phyloP scores from a whole-genome alignment of 2,797 vertebrate genomes.

The Malurus leucopterus region DNA sequence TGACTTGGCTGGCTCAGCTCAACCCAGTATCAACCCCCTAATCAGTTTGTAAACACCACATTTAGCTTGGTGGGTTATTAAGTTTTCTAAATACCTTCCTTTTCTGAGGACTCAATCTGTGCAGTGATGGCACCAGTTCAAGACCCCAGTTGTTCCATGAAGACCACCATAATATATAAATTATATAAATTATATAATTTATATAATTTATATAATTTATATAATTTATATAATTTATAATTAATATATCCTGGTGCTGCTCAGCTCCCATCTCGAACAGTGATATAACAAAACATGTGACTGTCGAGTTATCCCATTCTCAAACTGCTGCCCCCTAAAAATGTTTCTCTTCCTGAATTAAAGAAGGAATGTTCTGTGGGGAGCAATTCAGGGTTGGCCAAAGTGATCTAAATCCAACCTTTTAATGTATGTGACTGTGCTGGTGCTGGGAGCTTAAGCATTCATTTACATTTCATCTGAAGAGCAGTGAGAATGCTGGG shows the following conservation, averaged over 20 bases:
- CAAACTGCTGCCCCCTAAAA: not conserved
- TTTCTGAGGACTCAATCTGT: not conserved
- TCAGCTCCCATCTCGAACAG: not conserved
- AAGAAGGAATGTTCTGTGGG: not conserved
- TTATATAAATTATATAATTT: not conserved
- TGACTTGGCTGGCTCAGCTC: not conserved
- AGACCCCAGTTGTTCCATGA: not conserved
- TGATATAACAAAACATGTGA: not conserved
- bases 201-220: not conserved
- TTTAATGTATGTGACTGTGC: not conserved
- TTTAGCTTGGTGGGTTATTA: not conserved
- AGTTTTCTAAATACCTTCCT: not conserved
- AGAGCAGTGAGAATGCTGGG: not conserved
- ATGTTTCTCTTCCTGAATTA: not conserved
- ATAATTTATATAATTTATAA: too few species aligned
- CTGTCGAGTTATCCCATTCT: not conserved
- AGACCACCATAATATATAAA: not conserved
- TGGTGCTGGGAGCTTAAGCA: not conserved
- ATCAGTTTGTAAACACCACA: not conserved
- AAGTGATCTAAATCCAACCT: conserved; percentile 18
- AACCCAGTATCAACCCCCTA: not conserved
- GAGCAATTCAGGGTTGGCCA: not conserved
- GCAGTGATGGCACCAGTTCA: not conserved
- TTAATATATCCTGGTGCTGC: not conserved
- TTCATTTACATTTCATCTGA: conserved; percentile 18